Percentiles rank a stretch among this genome's conserved stretches.
Evolutionary conservation across 2,888 invertebrate species (phyloP).

Genomic region (Anoncus sp.): DNA sequence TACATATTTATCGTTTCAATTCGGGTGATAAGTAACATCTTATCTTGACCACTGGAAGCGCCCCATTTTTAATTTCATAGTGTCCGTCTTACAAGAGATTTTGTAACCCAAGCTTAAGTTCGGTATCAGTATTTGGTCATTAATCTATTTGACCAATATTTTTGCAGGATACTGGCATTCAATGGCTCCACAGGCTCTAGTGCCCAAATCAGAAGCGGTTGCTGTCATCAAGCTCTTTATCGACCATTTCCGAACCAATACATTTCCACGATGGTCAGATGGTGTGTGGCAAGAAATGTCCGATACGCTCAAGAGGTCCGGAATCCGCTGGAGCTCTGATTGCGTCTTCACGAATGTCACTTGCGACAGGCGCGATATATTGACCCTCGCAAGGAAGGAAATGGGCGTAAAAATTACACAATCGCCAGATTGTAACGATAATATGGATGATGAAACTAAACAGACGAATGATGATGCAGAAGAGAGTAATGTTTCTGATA

Average conservation of each 20-base stretch:
- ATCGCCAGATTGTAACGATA: no score
- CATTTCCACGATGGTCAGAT: conserved; percentile 8
- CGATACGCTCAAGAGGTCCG: background rate
- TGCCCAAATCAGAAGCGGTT: background rate
- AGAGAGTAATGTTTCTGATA: background rate
- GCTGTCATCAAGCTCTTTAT: conserved; percentile 14
- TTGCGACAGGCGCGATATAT: conserved; percentile 6
- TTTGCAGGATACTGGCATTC: no score
- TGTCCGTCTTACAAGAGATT: no score
- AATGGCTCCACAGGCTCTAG: background rate
- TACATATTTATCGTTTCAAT: no score
- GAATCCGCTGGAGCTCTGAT: conserved; percentile 6
- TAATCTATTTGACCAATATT: no score
- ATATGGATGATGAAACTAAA: background rate
- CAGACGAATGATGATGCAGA: background rate
- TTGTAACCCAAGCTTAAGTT: no score
- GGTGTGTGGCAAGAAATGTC: conserved; percentile 19
- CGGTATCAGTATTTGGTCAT: no score
- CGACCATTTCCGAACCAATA: conserved; percentile 8
- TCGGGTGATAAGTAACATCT: no score
- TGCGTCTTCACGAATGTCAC: conserved; percentile 12
- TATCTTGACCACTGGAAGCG: no score
- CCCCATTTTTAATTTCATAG: no score
- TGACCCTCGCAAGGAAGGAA: conserved; percentile 1
- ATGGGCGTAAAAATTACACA: conserved; percentile 13